Conservation (phyloP, 2,797 vertebrate genomes). For the Tiaroga cobitis region DNA sequence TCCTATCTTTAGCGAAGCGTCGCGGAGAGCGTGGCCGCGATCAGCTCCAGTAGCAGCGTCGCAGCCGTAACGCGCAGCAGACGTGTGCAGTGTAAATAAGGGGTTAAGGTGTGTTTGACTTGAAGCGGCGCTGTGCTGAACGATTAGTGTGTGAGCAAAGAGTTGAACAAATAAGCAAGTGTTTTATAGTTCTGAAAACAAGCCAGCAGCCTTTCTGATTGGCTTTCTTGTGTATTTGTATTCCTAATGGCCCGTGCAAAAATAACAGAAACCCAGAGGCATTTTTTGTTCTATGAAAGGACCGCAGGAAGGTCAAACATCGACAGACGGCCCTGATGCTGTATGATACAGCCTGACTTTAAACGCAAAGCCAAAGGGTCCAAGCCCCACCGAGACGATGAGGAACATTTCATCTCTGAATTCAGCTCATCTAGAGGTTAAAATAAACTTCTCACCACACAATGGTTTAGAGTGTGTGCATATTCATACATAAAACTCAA, state of each 20-base stretch:
- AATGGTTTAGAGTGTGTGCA: neutral
- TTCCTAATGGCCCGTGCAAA: neutral
- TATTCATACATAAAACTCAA: neutral
- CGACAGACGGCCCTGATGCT: constrained; percentile 3
- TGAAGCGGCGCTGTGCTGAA: too few relatives aligned
- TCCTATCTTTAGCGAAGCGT: too few relatives aligned
- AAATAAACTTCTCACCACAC: neutral
- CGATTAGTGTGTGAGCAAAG: neutral
- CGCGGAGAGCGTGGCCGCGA: too few relatives aligned
- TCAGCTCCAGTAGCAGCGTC: too few relatives aligned
- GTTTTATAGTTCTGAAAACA: constrained; percentile 3
- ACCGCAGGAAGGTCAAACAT: constrained; percentile 25
- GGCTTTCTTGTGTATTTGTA: neutral
- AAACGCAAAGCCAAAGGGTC: neutral
- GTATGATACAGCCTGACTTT: neutral
- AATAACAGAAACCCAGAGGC: neutral
- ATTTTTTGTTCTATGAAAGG: constrained; percentile 25
- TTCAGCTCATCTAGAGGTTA: neutral
- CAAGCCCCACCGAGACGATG: neutral
- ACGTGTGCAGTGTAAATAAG: too few relatives aligned
- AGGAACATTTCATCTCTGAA: neutral
- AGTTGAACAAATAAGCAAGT: neutral
- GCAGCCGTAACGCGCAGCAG: too few relatives aligned
- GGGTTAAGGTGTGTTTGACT: too few relatives aligned
- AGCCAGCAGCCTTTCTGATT: constrained; percentile 3